Evolutionary conservation across 2,797 vertebrate genomes (phyloP), one percentile per base, ranked within the genome.

Genomic region (Thaleichthys pacificus): DNA sequence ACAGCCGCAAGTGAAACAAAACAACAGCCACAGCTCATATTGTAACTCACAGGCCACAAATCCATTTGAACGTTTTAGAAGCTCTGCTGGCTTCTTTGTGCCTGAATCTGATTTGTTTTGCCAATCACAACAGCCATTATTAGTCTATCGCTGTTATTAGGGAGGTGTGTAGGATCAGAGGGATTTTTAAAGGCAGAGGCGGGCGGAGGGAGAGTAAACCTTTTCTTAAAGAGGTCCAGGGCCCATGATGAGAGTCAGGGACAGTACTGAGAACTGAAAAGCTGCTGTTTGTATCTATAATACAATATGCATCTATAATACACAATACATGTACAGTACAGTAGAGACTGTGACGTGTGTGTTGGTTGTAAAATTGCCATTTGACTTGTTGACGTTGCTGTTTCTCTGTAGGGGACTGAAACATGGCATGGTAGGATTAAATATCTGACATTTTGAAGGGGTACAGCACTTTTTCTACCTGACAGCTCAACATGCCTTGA

Each of bases 81-180:
- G 68, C 21, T 63, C 66, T 69, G 14, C 42, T 67, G 30, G 47
- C 32, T 57, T 66, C 51, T 68, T 61, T 66, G 60, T 35, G 73
- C 64, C 69, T 54, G 30, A 58, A 61, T 81, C 62, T 71, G 82
- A 86, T 35, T 82, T 84, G 73, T 86, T 84, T 79, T 72, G 63
- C 69, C 72, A 79, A 78, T 72, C 75, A 73, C 68, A 80, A 78
- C 73, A 77, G 78, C 82, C 73, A 72, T 80, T 82, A 73, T 85
- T 86, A 79, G 79, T 69, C 70, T 65, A 71, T 42, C 74, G 64
- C 75, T 78, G 22, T 83, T 65, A 51, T 60, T 79, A 60, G 69
- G 64, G 72, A 62, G 73, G 56, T 56, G 69, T 71, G 75, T 65
- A 28, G 42, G 60, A 67, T 54, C 17, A 5, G 32, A 35, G 60